These are phyloP conservation scores for Azemiops feae DNA, from an alignment of 2,113 vertebrate genomes.

Conservation along the genomic window DNA sequence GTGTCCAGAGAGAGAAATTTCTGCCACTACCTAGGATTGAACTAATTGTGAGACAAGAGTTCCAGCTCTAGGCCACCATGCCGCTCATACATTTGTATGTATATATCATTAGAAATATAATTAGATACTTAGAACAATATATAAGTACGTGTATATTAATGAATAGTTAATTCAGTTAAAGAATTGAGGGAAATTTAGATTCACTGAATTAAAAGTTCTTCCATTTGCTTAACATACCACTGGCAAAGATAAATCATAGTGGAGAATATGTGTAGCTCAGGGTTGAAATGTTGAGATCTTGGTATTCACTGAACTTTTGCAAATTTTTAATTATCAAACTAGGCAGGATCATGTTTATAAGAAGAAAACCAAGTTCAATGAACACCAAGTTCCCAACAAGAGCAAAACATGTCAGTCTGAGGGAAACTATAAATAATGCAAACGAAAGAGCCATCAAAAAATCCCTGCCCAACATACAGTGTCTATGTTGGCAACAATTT, in stretches of 20 bases:
- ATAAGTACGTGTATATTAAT: not conserved
- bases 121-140: not conserved
- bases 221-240: not conserved
- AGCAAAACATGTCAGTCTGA: not conserved
- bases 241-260: not conserved
- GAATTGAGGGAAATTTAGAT: not conserved
- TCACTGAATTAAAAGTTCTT: not conserved
- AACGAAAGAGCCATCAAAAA: not conserved
- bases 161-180: not conserved
- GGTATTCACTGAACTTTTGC: not conserved
- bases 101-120: not conserved
- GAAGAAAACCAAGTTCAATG: not conserved
- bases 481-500: not conserved
- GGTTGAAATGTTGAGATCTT: not conserved
- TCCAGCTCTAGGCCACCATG: too few species aligned
- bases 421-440: not conserved
- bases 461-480: not conserved
- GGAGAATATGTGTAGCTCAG: not conserved
- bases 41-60: too few species aligned
- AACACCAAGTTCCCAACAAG: not conserved
- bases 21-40: too few species aligned
- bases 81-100: too few species aligned
- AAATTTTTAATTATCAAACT: not conserved
- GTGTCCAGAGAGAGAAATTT: too few species aligned
- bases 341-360: not conserved